Evolutionary conservation across 2,888 invertebrate genomes (phyloP), one percentile per base, ranked within the genome.

Genomic region (Lycaena phlaeas): DNA sequence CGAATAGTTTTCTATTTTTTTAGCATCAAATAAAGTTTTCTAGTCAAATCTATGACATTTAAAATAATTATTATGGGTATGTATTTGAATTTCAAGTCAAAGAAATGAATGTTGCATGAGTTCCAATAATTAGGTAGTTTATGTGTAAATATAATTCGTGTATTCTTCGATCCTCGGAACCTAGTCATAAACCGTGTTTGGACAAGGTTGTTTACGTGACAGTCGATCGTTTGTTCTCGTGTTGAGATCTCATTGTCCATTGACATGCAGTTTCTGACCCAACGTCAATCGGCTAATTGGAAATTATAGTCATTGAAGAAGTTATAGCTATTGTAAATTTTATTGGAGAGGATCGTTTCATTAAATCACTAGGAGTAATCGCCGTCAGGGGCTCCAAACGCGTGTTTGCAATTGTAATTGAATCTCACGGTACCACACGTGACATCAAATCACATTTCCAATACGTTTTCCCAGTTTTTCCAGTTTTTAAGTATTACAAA

Each of bases 311-410:
- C 54, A 53, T 52, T 49, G 52, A 52, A 53, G 53, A 61, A 61
- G 61, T 64, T 65, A 66, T 66, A 57, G 63, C 61, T 56, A 63
- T 65, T 61, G 64, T 68, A 66, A 72, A 64, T 65, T 68, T 72
- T 67, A 64, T 56, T 57, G 56, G 50, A 17, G 47, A 56, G 56
- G 34, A 57, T 56, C 59, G 57, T 51, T 62, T 59, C 53, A 54
- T 64, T 73, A 70, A 74, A 74, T 77, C 73, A 74, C 54, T 41
- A 28, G 40, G 68, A 75, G 68, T 63, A 65, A 70, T 68, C 63
- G 57, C 49, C 56, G 62, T n/a, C n/a, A n/a, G 59, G 59, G 56
- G 50, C 53, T 56, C 52, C 43, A 40, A 44, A 40, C 44, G 49
- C 46, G 48, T 50, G 49, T 52, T 48, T 42, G 48, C 42, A 50